Evolutionary conservation across 2,888 invertebrate genomes (phyloP), one percentile per base, ranked within the genome.

Genomic region (Parnassius smintheus): DNA sequence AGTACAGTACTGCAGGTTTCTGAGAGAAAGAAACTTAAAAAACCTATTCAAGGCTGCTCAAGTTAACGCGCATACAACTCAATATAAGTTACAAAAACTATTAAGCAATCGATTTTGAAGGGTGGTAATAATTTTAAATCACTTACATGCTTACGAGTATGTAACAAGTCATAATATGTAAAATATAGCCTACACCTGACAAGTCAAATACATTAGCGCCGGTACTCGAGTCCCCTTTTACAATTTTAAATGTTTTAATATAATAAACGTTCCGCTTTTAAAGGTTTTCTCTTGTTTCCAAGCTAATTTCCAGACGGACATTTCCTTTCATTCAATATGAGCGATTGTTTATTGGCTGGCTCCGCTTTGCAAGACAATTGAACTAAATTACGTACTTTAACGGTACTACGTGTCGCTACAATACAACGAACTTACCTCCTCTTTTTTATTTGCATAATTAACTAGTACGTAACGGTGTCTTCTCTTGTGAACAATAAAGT

Each of bases 261-360:
- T 89, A 88, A 90, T 91, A 90, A 88, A 87, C 79, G 77, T 74
- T 71, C 69, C 74, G 73, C 82, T 83, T 83, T 83, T 85, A 91
- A 91, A 88, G 82, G 88, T 87, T 89, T 91, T 91, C 88, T 83
- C 88, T 88, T 90, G 91, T 91, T 86, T 85, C 80, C 80, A 75
- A 83, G 83, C 83, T 88, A 91, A 91, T 90, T 91, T 89, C 81
- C 80, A 83, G 83, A 83, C 86, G 78, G 87, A 91, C 91, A 88
- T 88, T 90, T 91, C 91, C 91, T 90, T 78, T 89, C 90, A 91
- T 91, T 91, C 89, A 91, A 83, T 90, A 91, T 91, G 86, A 90
- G 76, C 91, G 86, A 91, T 91, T 89, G 91, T 91, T 87, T 88
- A 90, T 89, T 84, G 86, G 81, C 83, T 75, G 78, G 80, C 76